phyloP scores from a whole-genome alignment of 2,888 invertebrate species.

The Drosophila siamana region DNA sequence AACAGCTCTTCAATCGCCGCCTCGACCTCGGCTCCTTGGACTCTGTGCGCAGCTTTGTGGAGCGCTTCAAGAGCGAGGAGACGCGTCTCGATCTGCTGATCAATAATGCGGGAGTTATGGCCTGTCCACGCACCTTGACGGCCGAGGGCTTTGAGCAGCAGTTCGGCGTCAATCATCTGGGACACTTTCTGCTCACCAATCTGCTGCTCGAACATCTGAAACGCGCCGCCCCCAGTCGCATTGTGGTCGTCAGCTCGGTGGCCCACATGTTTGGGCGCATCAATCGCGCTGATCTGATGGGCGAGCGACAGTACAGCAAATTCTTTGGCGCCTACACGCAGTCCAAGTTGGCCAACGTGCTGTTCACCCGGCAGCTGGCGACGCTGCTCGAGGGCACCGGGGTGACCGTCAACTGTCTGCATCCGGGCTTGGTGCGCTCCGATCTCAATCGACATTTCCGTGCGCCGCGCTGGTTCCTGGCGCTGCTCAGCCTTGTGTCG shows the following conservation, averaged over 20 bases:
- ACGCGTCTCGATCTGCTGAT: constrained; percentile 86
- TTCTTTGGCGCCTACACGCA: constrained; percentile 89
- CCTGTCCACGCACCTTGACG: constrained; percentile 85
- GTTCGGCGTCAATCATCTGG: constrained; percentile 87
- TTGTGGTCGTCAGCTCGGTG: constrained; percentile 90
- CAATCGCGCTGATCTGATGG: constrained; percentile 90
- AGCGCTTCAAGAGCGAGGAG: constrained; percentile 85
- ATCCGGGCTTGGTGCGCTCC: constrained; percentile 91
- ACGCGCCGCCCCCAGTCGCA: constrained; percentile 89
- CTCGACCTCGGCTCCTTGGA: constrained; percentile 86
- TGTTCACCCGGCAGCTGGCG: constrained; percentile 90
- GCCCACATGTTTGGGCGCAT: constrained; percentile 89
- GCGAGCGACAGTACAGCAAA: constrained; percentile 88
- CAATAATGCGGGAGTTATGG: constrained; percentile 87
- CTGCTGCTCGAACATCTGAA: constrained; percentile 87
- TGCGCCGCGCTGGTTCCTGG: background rate
- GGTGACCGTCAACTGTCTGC: constrained; percentile 89
- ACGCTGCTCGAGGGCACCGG: constrained; percentile 87
- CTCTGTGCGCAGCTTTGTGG: constrained; percentile 87
- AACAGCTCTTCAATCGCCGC: constrained; percentile 88
- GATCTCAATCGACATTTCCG: constrained; percentile 88
- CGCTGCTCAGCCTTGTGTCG: constrained; percentile 62
- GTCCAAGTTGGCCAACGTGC: constrained; percentile 92
- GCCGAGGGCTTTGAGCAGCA: constrained; percentile 87
- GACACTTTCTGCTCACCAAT: constrained; percentile 88